Conservation (phyloP, 2,797 vertebrate genomes). For the Poliocrania exsul region DNA sequence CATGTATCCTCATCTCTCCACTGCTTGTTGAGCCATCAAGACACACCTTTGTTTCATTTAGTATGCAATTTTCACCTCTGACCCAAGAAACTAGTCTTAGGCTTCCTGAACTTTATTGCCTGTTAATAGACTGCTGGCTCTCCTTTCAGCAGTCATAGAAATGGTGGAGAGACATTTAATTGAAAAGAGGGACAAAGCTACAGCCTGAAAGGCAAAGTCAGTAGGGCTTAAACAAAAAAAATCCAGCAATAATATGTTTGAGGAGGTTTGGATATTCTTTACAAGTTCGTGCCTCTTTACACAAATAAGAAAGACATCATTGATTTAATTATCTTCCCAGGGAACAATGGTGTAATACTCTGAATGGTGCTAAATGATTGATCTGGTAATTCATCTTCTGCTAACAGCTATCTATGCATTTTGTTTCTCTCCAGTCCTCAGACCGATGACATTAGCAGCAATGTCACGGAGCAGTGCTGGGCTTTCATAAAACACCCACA, state of each 20-base stretch:
- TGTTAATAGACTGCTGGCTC: constrained; percentile 86
- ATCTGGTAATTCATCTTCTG: constrained; percentile 81
- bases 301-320: constrained; percentile 67
- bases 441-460: constrained; percentile 72
- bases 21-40: constrained; percentile 79
- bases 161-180: constrained; percentile 80
- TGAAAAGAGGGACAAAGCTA: constrained; percentile 80
- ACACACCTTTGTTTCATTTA: constrained; percentile 86
- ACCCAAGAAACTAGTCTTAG: constrained; percentile 85
- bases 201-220: constrained; percentile 78
- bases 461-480: constrained; percentile 69
- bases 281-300: constrained; percentile 58
- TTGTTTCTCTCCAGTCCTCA: constrained; percentile 77
- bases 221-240: constrained; percentile 64
- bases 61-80: constrained; percentile 84
- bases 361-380: constrained; percentile 78
- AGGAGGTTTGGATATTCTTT: constrained; percentile 78
- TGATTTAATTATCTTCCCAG: constrained; percentile 77
- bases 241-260: constrained; percentile 68
- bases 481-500: constrained; percentile 79
- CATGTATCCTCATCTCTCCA: constrained; percentile 50
- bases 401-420: constrained; percentile 79
- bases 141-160: constrained; percentile 84
- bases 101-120: constrained; percentile 88
- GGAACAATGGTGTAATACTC: constrained; percentile 71